phyloP scores from a whole-genome alignment of 2,888 invertebrate genomes.

The Heliconius sara region DNA sequence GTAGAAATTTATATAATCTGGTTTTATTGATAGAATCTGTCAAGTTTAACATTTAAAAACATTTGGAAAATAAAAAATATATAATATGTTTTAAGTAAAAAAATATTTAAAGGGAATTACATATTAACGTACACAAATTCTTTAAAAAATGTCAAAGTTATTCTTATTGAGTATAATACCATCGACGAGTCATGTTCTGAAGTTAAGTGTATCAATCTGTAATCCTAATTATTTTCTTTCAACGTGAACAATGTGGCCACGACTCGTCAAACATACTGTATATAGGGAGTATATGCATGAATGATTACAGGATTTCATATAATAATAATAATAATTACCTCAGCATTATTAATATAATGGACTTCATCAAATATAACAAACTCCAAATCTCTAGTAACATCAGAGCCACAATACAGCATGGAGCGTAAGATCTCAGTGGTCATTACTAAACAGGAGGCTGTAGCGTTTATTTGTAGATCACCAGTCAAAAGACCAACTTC shows the following conservation, averaged over 20 bases:
- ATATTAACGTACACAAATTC: background rate
- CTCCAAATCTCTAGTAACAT: slow-evolving; percentile 97
- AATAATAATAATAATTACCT: slow-evolving; percentile 79
- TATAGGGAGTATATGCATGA: too few species aligned
- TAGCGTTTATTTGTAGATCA: slow-evolving; percentile 97
- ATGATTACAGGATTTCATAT: background rate
- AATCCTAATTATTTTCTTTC: too few species aligned
- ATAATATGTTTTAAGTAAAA: background rate
- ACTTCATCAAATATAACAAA: slow-evolving; percentile 99
- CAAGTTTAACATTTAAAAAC: background rate
- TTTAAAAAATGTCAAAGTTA: background rate
- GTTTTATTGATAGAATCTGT: background rate
- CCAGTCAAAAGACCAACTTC: slow-evolving; percentile 97
- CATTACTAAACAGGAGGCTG: slow-evolving; percentile 98
- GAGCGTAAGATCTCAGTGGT: slow-evolving; percentile 99
- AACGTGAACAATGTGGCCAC: background rate
- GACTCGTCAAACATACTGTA: background rate
- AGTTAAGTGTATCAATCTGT: too few species aligned
- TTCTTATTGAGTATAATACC: background rate
- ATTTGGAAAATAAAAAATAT: background rate
- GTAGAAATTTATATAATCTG: background rate
- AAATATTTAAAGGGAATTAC: background rate
- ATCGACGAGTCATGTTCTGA: background rate
- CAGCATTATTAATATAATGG: slow-evolving; percentile 98
- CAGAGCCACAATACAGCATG: slow-evolving; percentile 97